Base-by-base conservation (phyloP, 2,888 invertebrate species). In the Catocala nupta region DNA sequence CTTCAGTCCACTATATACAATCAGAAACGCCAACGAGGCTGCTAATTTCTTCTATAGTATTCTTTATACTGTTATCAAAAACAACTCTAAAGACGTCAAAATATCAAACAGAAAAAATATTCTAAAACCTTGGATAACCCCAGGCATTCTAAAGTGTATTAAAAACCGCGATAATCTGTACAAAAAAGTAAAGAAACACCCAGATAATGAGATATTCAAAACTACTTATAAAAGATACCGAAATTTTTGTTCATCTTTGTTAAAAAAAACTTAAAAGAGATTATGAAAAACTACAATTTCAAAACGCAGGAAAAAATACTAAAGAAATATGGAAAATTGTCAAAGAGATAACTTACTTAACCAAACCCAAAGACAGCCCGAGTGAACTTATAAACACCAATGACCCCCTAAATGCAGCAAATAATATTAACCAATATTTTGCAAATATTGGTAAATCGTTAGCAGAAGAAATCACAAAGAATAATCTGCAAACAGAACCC, bases 131-230 rank as follows among this genome's bases (percentile, higher is more conserved):
- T 16, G 16, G 16, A 16, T 16, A 16, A 16, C 16, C 2, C 16
- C 16, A 16, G 16, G 16, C 16, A 16, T 55, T 12, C 36, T 55
- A n/a, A 55, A 55, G 11, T 47, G 55, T 10, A 47, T 55, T 6
- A 47, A 16, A 39, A 48, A 55, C 11, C 39, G 55, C 3, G 58
- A 58, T 11, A 58, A 58, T 7, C 7, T 58, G 9, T 36, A 58
- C n/a, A 58, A 58, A 47, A 58, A 58, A 58, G 5, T 39, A 10
- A 58, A 51, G 12, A 51, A 45, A 52, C 1, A 58, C 5, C 58
- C 58, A 7, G 12, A 51, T 0, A 58, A 51, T 16, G 11, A 33
- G 2, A 47, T 58, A 13, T 7, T 36, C 1, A 13, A 34, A 16
- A 11, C 39, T 10, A 55, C 61, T 3, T 61, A 52, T 47, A 61